phyloP scores from a whole-genome alignment of 2,797 vertebrate genomes.

The Urophycis tenuis region DNA sequence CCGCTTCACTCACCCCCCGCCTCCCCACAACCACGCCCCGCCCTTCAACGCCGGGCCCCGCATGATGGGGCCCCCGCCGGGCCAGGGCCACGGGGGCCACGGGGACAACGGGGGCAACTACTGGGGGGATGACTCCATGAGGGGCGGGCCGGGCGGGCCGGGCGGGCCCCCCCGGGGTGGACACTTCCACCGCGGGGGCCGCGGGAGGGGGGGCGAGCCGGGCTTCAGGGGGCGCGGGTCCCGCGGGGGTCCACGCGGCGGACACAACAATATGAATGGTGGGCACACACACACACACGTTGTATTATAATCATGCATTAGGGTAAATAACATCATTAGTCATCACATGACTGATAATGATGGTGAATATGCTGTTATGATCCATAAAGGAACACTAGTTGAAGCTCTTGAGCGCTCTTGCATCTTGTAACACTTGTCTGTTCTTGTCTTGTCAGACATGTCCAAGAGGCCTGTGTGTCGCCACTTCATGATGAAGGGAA shows the following conservation, averaged over 20 bases:
- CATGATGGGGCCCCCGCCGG: conserved; percentile 84
- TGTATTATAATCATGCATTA: neutral
- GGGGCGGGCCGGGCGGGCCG: conserved; percentile 70
- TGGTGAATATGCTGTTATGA: no score
- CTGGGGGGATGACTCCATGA: conserved; percentile 81
- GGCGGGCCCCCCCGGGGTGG: conserved; percentile 76
- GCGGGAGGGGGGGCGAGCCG: conserved; percentile 77
- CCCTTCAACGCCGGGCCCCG: conserved; percentile 70
- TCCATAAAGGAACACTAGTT: neutral
- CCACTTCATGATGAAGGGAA: conserved; percentile 94
- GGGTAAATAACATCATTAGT: neutral
- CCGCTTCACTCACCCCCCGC: conserved; percentile 76
- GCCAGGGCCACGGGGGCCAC: conserved; percentile 69
- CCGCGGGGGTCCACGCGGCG: conserved; percentile 77
- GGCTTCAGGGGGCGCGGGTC: conserved; percentile 76
- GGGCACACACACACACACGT: conserved; percentile 13
- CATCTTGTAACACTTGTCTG: neutral
- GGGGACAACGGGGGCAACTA: conserved; percentile 85
- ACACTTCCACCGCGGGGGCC: conserved; percentile 80
- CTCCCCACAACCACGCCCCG: conserved; percentile 77
- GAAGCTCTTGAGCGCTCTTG: neutral
- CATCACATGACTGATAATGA: no score
- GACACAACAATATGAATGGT: conserved; percentile 81
- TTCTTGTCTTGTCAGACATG: conserved; percentile 73
- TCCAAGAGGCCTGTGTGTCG: conserved; percentile 86